A percentile compares a stretch with the other conserved stretches of the same genome.
phyloP scores from a whole-genome alignment of 2,797 vertebrate species.

The Lophius americanus region DNA sequence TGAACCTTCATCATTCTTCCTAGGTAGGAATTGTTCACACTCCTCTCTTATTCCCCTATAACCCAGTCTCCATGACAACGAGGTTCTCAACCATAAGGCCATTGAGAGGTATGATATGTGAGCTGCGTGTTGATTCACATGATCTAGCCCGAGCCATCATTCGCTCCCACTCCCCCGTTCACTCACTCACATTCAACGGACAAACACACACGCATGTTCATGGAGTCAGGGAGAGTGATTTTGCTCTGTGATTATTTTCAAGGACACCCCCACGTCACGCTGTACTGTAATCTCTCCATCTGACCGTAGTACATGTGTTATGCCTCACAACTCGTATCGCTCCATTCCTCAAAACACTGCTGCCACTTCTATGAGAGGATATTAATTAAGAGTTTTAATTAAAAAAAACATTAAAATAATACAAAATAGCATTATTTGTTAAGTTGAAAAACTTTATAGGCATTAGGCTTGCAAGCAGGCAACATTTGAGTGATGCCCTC shows the following conservation, averaged over 20 bases:
- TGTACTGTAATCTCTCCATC: conserved; percentile 38
- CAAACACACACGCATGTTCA: conserved; percentile 15
- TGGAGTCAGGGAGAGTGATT: conserved; percentile 44
- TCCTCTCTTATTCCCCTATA: conserved; percentile 67
- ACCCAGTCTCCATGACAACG: conserved; percentile 87
- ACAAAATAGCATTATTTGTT: neutral
- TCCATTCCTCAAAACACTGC: conserved; percentile 16
- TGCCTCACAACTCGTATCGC: conserved; percentile 6
- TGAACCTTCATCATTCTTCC: conserved; percentile 50
- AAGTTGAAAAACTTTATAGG: conserved; percentile 2
- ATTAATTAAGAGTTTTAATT: neutral
- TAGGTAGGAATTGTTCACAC: conserved; percentile 44
- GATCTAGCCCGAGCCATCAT: conserved; percentile 40
- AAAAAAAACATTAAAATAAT: neutral
- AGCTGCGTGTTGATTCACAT: conserved; percentile 80
- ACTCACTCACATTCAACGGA: conserved; percentile 8
- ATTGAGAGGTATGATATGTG: conserved; percentile 81
- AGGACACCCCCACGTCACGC: conserved; percentile 49
- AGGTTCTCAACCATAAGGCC: conserved; percentile 76
- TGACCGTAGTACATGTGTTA: conserved; percentile 8
- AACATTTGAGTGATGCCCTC: neutral
- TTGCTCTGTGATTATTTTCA: conserved; percentile 53
- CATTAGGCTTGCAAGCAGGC: neutral
- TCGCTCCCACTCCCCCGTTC: conserved; percentile 21
- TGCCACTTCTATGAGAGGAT: conserved; percentile 4